phyloP scores from a whole-genome alignment of 2,888 invertebrate species.

The Shargacucullia verbasci region DNA sequence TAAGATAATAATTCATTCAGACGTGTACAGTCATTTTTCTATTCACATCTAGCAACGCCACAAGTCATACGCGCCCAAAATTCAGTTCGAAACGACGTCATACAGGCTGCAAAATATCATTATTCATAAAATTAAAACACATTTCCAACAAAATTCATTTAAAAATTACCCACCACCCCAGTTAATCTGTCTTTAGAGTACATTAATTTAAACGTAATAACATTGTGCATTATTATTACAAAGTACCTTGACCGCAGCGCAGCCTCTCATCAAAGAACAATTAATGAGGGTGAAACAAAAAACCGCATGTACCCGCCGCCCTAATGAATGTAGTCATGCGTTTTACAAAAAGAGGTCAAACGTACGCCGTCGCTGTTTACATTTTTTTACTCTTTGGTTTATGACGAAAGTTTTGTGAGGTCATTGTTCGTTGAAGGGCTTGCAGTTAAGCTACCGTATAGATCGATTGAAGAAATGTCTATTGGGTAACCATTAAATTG shows the following conservation, averaged over 20 bases:
- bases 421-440: too few relatives aligned
- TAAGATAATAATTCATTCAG: too few relatives aligned
- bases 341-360: slow-evolving; percentile 53
- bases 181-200: slow-evolving; percentile 7
- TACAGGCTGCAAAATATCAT: too few relatives aligned
- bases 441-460: too few relatives aligned
- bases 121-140: too few relatives aligned
- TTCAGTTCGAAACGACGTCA: too few relatives aligned
- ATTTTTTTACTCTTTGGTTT: slow-evolving; percentile 1
- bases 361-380: not conserved
- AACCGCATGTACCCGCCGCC: slow-evolving; percentile 56
- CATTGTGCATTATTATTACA: slow-evolving; percentile 56
- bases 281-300: slow-evolving; percentile 70
- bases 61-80: too few relatives aligned
- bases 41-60: too few relatives aligned
- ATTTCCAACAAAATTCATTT: too few relatives aligned
- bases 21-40: too few relatives aligned
- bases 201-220: slow-evolving; percentile 26
- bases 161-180: not conserved
- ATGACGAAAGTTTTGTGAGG: slow-evolving; percentile 2
- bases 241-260: slow-evolving; percentile 52
- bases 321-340: slow-evolving; percentile 67
- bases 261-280: slow-evolving; percentile 71
- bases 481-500: too few relatives aligned
- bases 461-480: too few relatives aligned